Evolutionary conservation across 2,888 invertebrate species (phyloP), one percentile per base, ranked within the genome.

Genomic region (Salpingus planirostris): DNA sequence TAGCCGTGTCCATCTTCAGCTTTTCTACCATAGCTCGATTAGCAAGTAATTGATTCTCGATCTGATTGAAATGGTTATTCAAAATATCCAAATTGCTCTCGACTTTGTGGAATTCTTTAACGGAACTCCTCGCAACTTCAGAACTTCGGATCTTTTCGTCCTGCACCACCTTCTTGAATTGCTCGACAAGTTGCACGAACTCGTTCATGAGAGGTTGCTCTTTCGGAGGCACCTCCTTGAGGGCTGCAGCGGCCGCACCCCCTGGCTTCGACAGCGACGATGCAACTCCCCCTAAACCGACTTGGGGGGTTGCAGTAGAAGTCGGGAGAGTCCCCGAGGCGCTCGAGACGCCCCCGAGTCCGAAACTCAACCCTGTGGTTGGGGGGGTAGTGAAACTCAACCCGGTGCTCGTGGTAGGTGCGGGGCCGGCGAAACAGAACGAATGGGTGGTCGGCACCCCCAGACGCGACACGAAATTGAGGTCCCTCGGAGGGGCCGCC

Each of bases 131-230:
- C 6, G 87, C 80, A 25, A 91, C 81, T 52, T 88, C 88, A 1
- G 88, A 87, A 38, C 84, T 80, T 18, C 82, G 68, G 0, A 74
- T 69, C 61, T 91, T 91, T 58, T 91, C 89, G 35, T 82, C 80
- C 65, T 90, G 90, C 0, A 91, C 83, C 60, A 84, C 81, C 34
- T 76, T 76, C 68, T 89, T 88, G 54, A 91, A 83, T 2, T 73
- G 68, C 35, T 89, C 86, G 13, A 91, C 82, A 0, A 81, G 78
- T 43, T 80, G 77, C 13, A 74, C 67, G 29, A 91, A 76, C 64
- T 86, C 84, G 49, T 81, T 81, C 1, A 89, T 89, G 34, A 91
- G 64, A 25, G 73, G 58, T 45, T 72, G 73, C 51, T 79, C 78
- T 59, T 76, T 79, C 0, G 74, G 69, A 14, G 73, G 66, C 36